Base-by-base conservation (phyloP, 2,797 vertebrate genomes). In the Sarcophilus harrisii region DNA sequence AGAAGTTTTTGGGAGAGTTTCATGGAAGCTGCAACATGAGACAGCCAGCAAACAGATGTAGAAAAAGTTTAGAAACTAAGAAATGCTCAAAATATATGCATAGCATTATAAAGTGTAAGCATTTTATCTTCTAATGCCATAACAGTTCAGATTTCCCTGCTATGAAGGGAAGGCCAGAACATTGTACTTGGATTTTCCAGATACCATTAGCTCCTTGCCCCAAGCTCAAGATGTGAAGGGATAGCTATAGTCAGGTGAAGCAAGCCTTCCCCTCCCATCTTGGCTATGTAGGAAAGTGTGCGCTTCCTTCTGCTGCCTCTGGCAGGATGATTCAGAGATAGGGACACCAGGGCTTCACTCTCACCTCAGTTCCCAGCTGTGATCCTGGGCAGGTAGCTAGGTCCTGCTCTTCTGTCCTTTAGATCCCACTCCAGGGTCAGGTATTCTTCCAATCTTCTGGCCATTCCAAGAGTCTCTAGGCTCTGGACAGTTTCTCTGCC, bases 361-460 rank as follows among this genome's bases (percentile, higher is more conserved):
- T 73, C 38, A n/a, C n/a, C 66, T 73, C n/a, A 24, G 66, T 38
- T 73, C 21, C n/a, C 38, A 38, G 6, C 66, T 73, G 66, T 73
- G 66, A 73, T 18, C 66, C 6, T 24, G 66, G 66, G 16, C n/a
- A 38, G 21, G 16, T 73, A 38, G 2, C n/a, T 3, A 24, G 66
- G 38, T 18, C 14, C 38, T 9, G 1, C 8, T 73, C 38, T 73
- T 73, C 2, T 21, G n/a, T 21, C 66, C 3, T 38, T 73, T 38
- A 3, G 1, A 1, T 8, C 8, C 38, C 21, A 38, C 6, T 73
- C n/a, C n/a, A 0, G 1, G 13, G 0, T 1, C 57, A 57, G 5
- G 5, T 58, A 21, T 24, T 73, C 32, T 73, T 73, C n/a, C 6
- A 4, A n/a, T 16, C 60, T n/a, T 10, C 32, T 21, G n/a, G n/a